Conservation (phyloP, 2,797 vertebrate genomes). For the Pachyuromys duprasi region DNA sequence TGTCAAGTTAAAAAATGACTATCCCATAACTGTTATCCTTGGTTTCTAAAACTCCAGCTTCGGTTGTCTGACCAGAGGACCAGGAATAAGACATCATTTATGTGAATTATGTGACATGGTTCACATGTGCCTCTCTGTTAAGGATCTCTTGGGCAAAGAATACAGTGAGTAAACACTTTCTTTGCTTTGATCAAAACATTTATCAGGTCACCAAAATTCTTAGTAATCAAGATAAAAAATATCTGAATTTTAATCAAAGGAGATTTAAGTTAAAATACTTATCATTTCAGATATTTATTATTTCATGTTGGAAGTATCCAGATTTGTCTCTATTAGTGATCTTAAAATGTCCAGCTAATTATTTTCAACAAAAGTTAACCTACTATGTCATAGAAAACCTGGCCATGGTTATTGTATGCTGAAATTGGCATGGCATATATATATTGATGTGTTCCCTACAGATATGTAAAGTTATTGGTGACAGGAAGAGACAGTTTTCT, state of each 20-base stretch:
- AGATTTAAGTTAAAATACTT: not conserved
- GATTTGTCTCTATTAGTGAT: not conserved
- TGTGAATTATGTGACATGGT: rapidly evolving
- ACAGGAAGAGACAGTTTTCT: not conserved
- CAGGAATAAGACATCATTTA: rapidly evolving
- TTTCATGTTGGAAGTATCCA: not conserved
- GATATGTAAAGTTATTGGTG: not conserved
- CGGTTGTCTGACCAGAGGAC: not conserved
- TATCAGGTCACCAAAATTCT: not conserved
- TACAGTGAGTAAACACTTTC: not conserved
- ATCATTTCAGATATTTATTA: not conserved
- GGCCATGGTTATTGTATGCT: not conserved
- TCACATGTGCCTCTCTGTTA: rapidly evolving
- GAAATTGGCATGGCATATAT: not conserved
- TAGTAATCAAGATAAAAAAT: not conserved
- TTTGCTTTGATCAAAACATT: not conserved
- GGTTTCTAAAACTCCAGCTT: not conserved
- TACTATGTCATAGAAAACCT: not conserved
- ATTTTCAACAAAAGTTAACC: not conserved
- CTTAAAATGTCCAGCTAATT: not conserved
- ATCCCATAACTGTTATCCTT: not conserved
- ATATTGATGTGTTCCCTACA: not conserved
- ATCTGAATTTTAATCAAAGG: not conserved
- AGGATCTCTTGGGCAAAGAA: too few species aligned
- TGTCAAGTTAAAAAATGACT: not conserved